phyloP scores from a whole-genome alignment of 1,140 invertebrate species.

The Onthophagus taurus region DNA sequence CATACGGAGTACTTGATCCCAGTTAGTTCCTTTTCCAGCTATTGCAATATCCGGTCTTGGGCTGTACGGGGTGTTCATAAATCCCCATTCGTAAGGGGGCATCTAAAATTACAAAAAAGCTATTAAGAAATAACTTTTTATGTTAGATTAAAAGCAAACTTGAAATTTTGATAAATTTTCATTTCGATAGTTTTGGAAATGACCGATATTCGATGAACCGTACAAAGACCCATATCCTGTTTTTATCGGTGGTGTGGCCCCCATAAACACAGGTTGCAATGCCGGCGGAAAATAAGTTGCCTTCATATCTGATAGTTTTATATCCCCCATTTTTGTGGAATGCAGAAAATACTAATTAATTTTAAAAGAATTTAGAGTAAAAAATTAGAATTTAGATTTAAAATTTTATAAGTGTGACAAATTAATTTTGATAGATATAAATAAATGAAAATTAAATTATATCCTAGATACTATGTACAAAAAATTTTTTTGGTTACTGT shows the following conservation, averaged over 20 bases:
- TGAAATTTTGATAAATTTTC: slow-evolving; percentile 31
- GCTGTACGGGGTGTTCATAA: slow-evolving; percentile 37
- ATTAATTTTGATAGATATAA: slow-evolving; percentile 2
- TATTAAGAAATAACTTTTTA: slow-evolving; percentile 12
- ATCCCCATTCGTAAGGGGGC: slow-evolving; percentile 36
- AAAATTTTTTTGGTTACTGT: too few relatives aligned
- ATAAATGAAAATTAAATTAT: too few relatives aligned
- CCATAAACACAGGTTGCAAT: slow-evolving; percentile 26
- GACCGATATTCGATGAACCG: slow-evolving; percentile 21
- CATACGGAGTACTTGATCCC: slow-evolving; percentile 19
- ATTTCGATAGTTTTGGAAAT: slow-evolving; percentile 37
- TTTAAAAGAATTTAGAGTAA: too few relatives aligned
- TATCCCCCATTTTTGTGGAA: slow-evolving; percentile 13
- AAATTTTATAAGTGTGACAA: too few relatives aligned
- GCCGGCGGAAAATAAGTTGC: slow-evolving; percentile 27
- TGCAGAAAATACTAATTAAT: too few relatives aligned
- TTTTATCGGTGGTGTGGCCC: slow-evolving; percentile 28
- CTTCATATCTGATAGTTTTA: slow-evolving; percentile 19
- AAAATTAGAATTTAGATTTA: too few relatives aligned
- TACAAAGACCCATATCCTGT: slow-evolving; percentile 16
- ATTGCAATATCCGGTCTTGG: slow-evolving; percentile 39
- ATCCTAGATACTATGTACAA: too few relatives aligned
- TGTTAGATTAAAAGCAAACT: neutral
- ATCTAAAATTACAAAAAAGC: slow-evolving; percentile 21
- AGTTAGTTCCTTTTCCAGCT: slow-evolving; percentile 32